phyloP scores from a whole-genome alignment of 2,797 vertebrate genomes.

The Cuniculus paca region DNA sequence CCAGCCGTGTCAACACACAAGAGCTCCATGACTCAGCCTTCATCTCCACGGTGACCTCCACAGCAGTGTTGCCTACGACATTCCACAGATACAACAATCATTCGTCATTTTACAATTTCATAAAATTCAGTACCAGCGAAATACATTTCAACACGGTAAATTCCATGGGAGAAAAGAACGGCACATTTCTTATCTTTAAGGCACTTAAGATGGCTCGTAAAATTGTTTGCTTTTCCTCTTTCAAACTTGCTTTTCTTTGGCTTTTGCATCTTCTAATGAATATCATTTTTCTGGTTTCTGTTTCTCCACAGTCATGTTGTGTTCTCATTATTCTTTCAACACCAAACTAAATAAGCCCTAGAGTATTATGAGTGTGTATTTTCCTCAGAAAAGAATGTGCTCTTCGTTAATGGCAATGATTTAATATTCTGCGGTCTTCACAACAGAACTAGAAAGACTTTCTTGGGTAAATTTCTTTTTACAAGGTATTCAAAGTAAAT shows the following conservation, averaged over 20 bases:
- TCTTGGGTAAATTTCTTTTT: slow-evolving; percentile 58
- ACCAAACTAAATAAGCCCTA: slow-evolving; percentile 2
- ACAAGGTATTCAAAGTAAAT: slow-evolving; percentile 51
- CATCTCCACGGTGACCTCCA: background rate
- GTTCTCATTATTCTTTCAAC: background rate
- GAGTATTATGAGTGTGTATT: background rate
- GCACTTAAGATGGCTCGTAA: background rate
- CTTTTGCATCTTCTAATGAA: background rate
- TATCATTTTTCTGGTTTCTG: slow-evolving; percentile 17
- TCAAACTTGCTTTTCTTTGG: background rate
- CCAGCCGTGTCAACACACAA: background rate
- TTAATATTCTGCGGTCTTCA: slow-evolving; percentile 21
- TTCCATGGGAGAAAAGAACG: background rate
- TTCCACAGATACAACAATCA: background rate
- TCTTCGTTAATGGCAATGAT: slow-evolving; percentile 3
- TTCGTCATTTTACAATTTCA: background rate
- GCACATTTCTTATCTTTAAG: background rate
- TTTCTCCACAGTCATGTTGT: background rate
- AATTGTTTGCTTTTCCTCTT: background rate
- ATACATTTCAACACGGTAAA: accelerated
- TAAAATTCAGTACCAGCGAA: background rate
- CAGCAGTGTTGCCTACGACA: no score
- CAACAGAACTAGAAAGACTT: slow-evolving; percentile 35
- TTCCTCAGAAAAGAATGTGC: slow-evolving; percentile 54
- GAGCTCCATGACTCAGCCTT: background rate